Base-by-base conservation (phyloP, 2,113 vertebrate genomes). In the Oenanthe melanoleuca region DNA sequence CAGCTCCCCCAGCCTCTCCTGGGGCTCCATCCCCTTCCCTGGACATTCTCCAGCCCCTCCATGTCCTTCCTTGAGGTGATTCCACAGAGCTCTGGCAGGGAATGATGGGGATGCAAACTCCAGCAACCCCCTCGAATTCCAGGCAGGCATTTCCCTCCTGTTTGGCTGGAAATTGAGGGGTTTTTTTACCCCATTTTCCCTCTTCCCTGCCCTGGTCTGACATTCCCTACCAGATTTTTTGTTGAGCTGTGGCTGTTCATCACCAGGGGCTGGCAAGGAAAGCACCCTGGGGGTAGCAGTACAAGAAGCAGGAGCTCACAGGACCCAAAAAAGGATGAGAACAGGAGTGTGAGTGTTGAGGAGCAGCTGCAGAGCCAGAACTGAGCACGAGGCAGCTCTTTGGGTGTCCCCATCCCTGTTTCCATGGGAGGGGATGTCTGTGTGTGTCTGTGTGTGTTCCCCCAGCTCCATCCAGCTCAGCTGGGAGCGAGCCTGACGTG, bases 221-320 rank as follows among this genome's bases (percentile, higher is more conserved):
- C 34, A 24, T 47, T 60, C 56, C 40, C 1, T 9, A 2, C 12
- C 14, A 7, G 64, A 1, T 16, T 40, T 75, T 34, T 7, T 2
- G 15, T 6, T 5, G 13, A 18, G 44, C 9, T 8, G 31, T 10
- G 31, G 24, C 8, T 67, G 24, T 13, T 72, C 22, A 17, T 70
- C 2, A 5, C 24, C 38, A 11, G 10, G 0, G 3, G 4, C 53
- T 80, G 53, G 21, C 45, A 12, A 29, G 28, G 28, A 29, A 40
- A 49, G 29, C 8, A 3, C 2, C 0, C 21, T 5, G 5, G 1
- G 31, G 12, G 49, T 1, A 18, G 64, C 1, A 3, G 19, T 2
- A 8, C 42, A 11, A 63, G 40, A 25, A 57, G 8, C 0, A 53
- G 20, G 19, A 81, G 52, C 37, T 70, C 2, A 50, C 56, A 64